Evolutionary conservation across 2,113 vertebrate genomes (phyloP), one percentile per base, ranked within the genome.

Genomic region (Oryzias melastigma): DNA sequence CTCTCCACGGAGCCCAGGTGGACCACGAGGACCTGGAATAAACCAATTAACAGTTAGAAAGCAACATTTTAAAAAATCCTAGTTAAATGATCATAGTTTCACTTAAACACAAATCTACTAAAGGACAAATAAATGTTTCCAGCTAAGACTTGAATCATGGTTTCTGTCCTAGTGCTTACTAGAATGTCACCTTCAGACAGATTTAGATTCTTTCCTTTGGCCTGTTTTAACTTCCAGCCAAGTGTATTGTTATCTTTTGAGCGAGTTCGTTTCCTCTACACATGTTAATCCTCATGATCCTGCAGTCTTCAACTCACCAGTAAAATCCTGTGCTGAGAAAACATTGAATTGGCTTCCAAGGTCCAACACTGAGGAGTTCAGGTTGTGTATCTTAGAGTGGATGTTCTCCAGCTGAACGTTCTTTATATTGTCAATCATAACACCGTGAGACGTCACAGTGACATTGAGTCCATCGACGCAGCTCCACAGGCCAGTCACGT

Each of bases 401-500:
- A 95, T 68, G 4, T 77, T 71, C 76, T 88, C 83, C 8, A 94
- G 85, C 74, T 95, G 92, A 7, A 90, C 78, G 3, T 84, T 87
- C 43, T 94, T 88, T 58, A 94, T 91, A 73, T 90, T 91, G 40
- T 93, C 77, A 42, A 98, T 90, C 52, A 89, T 58, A 5, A 89
- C 84, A 1, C 88, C 88, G 0, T 94, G 94, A 1, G 72, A 73
- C 8, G 71, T 76, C 13, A 93, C 78, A 0, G 94, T 95, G 82
- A 85, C 75, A 52, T 96, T 98, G 62, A 94, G 85, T 27, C 92
- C 94, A 46, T 90, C 89, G 7, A 96, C 85, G 12, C 91, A 92
- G 2, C 42, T 89, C 95, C 95, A 96, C 58, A 98, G 90, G 25
- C 91, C 92, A 0, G 95, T 91, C 44, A 98, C 90, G 0, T 97